These are phyloP conservation scores for Pteropus alecto DNA, from an alignment of 2,113 vertebrate species.

Conservation along the genomic window DNA sequence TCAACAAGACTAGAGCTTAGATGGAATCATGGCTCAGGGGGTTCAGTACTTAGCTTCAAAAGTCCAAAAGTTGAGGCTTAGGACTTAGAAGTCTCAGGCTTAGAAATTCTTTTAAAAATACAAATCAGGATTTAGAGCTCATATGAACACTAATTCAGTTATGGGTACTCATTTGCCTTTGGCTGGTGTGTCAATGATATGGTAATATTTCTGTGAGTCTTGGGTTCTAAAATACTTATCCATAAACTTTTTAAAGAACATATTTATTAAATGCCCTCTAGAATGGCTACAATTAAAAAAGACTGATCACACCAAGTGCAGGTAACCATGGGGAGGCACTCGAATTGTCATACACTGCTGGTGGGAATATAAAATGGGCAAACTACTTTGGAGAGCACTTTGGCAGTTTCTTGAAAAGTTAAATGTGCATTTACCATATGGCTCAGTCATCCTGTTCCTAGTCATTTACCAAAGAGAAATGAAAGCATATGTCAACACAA, in stretches of 20 bases:
- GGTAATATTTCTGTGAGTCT: neutral
- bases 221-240: neutral
- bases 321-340: neutral
- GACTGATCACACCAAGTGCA: neutral
- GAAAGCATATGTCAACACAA: neutral
- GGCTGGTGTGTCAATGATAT: neutral
- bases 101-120: neutral
- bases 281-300: neutral
- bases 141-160: neutral
- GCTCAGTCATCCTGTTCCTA: neutral
- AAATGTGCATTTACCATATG: too few relatives aligned
- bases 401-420: too few relatives aligned
- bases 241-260: neutral
- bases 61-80: neutral
- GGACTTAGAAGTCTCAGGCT: neutral
- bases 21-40: neutral
- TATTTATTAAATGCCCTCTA: neutral
- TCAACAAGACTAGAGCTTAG: neutral
- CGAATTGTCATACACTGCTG: neutral
- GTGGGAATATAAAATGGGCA: too few relatives aligned
- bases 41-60: neutral
- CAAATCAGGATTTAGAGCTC: neutral
- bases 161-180: neutral
- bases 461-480: neutral
- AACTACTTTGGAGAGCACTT: too few relatives aligned